phyloP scores from a whole-genome alignment of 2,888 invertebrate genomes.

The Horisme vitalbata region DNA sequence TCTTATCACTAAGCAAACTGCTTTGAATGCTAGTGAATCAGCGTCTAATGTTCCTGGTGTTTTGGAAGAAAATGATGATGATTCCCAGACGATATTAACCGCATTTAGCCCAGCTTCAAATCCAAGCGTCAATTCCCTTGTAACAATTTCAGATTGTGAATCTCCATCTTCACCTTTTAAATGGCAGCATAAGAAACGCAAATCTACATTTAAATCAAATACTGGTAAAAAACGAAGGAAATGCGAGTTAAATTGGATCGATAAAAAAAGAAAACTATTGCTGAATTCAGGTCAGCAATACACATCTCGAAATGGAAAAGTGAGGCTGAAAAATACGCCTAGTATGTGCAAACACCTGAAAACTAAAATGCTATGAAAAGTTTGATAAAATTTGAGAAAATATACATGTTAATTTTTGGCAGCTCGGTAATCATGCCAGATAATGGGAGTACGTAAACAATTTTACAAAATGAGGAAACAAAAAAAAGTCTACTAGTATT shows the following conservation, averaged over 20 bases:
- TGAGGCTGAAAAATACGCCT: not conserved
- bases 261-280: constrained; percentile 2
- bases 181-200: no score
- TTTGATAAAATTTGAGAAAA: no score
- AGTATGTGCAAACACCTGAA: not conserved
- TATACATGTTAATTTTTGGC: not conserved
- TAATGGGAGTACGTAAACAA: not conserved
- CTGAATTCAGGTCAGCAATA: not conserved
- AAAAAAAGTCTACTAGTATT: constrained; percentile 1
- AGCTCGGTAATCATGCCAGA: not conserved
- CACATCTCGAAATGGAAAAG: not conserved
- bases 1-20: no score
- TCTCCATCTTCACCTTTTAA: no score
- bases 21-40: no score
- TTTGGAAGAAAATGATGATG: no score
- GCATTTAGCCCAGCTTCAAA: no score
- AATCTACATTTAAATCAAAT: not conserved
- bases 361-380: no score
- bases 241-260: not conserved
- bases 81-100: no score
- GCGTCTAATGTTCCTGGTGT: no score
- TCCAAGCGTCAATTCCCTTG: no score
- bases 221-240: not conserved
- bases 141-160: no score
- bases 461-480: not conserved